These are phyloP conservation scores for Pentalonia nigronervosa DNA, from an alignment of 1,140 invertebrate genomes.

Conservation along the genomic window DNA sequence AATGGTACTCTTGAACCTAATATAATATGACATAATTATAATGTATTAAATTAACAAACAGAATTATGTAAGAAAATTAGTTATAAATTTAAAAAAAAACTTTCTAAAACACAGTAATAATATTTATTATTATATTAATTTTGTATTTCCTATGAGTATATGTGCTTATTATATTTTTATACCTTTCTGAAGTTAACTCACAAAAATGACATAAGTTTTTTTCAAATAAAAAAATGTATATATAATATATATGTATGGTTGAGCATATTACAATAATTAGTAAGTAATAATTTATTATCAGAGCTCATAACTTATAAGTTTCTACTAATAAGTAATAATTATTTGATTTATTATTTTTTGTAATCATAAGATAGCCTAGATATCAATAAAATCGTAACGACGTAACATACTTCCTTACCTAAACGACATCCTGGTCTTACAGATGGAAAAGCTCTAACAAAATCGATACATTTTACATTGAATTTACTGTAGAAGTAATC, in stretches of 20 bases:
- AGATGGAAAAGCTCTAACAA: slow-evolving; percentile 86
- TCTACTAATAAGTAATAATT: too few species aligned
- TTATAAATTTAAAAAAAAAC: not conserved
- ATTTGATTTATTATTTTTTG: not conserved
- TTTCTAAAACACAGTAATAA: not conserved
- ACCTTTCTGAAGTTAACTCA: not conserved
- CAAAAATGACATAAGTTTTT: not conserved
- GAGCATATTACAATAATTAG: not conserved
- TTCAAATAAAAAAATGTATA: not conserved
- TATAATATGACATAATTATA: slow-evolving; percentile 43
- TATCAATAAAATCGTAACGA: not conserved
- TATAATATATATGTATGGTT: not conserved
- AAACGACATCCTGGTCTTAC: slow-evolving; percentile 83
- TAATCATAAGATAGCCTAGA: not conserved
- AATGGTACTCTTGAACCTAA: slow-evolving; percentile 79
- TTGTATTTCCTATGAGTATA: not conserved
- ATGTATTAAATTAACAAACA: not conserved
- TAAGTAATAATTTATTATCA: not conserved
- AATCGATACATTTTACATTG: slow-evolving; percentile 85
- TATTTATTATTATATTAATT: not conserved
- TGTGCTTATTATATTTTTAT: not conserved
- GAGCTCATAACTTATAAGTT: not conserved
- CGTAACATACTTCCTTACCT: slow-evolving; percentile 65
- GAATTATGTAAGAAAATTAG: not conserved
- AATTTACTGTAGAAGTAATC: slow-evolving; percentile 92